Percentiles rank a stretch among this genome's conserved stretches.
These are phyloP conservation scores for Drosophila longiperda DNA, from an alignment of 2,888 invertebrate genomes.

Conservation along the genomic window DNA sequence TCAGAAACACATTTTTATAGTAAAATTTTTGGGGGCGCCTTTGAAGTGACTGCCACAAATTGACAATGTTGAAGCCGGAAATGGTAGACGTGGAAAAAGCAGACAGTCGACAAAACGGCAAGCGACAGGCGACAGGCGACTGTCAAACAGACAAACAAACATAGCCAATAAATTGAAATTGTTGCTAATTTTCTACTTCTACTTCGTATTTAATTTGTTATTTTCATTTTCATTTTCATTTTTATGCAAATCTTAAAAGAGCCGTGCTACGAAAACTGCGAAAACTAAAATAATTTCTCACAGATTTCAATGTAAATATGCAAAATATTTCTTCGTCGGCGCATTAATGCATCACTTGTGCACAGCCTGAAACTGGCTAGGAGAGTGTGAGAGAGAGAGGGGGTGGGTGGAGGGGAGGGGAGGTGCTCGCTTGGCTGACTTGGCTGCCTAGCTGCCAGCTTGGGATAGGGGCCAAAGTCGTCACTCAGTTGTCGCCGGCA, in stretches of 20 bases:
- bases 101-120: constrained; percentile 23
- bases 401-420: not conserved
- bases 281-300: constrained; percentile 62
- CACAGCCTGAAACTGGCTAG: constrained; percentile 1
- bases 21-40: constrained; percentile 42
- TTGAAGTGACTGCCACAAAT: constrained; percentile 64
- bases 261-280: constrained; percentile 5
- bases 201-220: not conserved
- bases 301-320: constrained; percentile 79
- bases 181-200: constrained; percentile 45
- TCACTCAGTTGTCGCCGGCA: constrained; percentile 57
- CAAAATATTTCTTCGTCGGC: constrained; percentile 78
- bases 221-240: not conserved
- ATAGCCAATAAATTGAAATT: constrained; percentile 72
- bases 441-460: constrained; percentile 27
- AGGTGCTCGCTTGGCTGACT: constrained; percentile 47
- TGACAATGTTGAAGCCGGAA: constrained; percentile 64
- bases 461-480: constrained; percentile 52
- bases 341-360: constrained; percentile 71
- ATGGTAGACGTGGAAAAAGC: constrained; percentile 49
- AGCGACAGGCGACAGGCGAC: constrained; percentile 9
- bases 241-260: constrained; percentile 16
- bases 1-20: constrained; percentile 53
- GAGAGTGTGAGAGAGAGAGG: too few relatives aligned
- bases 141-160: constrained; percentile 35